Conservation (phyloP, 2,113 vertebrate species). For the Marmota flaviventris region DNA sequence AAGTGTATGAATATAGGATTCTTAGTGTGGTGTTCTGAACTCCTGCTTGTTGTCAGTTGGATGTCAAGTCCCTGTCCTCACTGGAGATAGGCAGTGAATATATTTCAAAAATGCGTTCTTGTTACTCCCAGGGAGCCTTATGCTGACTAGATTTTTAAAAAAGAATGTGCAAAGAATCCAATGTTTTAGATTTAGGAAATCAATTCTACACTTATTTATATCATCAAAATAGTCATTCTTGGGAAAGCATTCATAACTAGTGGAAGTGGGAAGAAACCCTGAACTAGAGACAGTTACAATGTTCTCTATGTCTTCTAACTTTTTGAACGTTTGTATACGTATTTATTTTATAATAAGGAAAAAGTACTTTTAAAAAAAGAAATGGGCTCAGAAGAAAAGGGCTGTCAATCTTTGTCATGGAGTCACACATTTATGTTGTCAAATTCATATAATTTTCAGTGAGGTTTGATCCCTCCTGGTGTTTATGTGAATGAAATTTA, state of each 20-base stretch:
- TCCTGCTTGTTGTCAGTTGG: not conserved
- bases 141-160: not conserved
- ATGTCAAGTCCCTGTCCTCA: not conserved
- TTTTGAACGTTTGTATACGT: not conserved
- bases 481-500: not conserved
- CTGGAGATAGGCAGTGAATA: not conserved
- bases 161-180: constrained; percentile 17
- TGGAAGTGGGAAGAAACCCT: not conserved
- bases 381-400: not conserved
- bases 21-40: not conserved
- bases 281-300: not conserved
- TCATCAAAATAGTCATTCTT: constrained; percentile 21
- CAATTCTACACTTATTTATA: not conserved
- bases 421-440: not conserved
- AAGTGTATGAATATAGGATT: not conserved
- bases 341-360: constrained; percentile 34
- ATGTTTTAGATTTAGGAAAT: not conserved
- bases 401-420: not conserved
- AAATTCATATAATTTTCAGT: not conserved
- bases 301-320: constrained; percentile 2
- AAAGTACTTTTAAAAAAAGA: not conserved
- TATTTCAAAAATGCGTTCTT: not conserved
- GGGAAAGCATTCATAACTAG: not conserved
- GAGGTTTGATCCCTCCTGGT: not conserved
- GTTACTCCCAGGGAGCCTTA: not conserved